Percentiles rank a stretch among this genome's conserved stretches.
Evolutionary conservation across 2,888 invertebrate species (phyloP).

Genomic region (Acronicta aceris): DNA sequence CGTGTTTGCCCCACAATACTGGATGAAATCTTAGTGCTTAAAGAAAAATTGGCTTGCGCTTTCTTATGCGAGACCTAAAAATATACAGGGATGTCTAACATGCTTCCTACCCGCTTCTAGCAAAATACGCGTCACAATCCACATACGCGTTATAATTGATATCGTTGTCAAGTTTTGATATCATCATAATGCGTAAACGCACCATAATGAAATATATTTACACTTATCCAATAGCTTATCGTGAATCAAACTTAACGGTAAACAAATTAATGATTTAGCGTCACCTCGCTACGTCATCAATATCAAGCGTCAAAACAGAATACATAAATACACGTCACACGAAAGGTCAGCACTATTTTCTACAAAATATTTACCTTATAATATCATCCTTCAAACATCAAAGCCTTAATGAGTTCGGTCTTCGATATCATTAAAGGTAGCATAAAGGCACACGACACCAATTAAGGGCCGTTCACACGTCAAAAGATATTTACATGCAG

Average conservation of each 20-base stretch:
- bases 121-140: too few species aligned
- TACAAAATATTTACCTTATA: constrained; percentile 6
- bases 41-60: too few species aligned
- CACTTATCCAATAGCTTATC: too few species aligned
- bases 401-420: constrained; percentile 44
- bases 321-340: constrained; percentile 4
- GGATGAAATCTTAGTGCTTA: too few species aligned
- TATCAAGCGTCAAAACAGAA: constrained; percentile 9
- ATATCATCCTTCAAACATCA: constrained; percentile 29
- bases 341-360: constrained; percentile 16
- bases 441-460: constrained; percentile 55
- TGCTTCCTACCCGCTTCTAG: too few species aligned
- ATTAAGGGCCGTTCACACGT: constrained; percentile 58
- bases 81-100: too few species aligned
- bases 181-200: too few species aligned
- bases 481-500: constrained; percentile 56
- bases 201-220: too few species aligned
- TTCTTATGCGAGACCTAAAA: too few species aligned
- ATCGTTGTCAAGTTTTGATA: too few species aligned
- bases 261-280: constrained; percentile 10
- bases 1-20: too few species aligned
- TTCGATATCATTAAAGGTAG: constrained; percentile 48
- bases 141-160: too few species aligned
- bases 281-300: constrained; percentile 15
- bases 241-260: not conserved